Conservation (phyloP, 2,888 invertebrate genomes). For the Unio delphinus region DNA sequence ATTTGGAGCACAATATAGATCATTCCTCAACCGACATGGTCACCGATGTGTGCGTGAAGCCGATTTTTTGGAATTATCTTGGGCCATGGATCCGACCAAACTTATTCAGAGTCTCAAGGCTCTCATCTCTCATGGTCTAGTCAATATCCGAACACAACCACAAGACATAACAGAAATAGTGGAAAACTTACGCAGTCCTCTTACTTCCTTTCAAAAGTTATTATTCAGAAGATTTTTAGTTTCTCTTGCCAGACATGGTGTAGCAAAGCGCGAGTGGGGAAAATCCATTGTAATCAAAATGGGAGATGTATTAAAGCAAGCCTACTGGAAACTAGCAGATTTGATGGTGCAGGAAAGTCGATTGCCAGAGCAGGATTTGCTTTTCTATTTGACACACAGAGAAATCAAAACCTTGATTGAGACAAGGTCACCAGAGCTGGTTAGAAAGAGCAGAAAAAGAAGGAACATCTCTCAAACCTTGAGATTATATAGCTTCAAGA, state of each 20-base stretch:
- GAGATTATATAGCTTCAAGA: neutral
- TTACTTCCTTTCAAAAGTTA: conserved; percentile 1
- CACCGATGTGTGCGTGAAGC: conserved; percentile 77
- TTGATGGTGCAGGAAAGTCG: conserved; percentile 77
- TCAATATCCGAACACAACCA: neutral
- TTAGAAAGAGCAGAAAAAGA: conserved; percentile 78
- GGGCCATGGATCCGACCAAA: conserved; percentile 37
- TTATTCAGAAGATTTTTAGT: conserved; percentile 7
- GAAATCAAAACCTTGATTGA: conserved; percentile 78
- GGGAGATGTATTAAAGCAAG: conserved; percentile 76
- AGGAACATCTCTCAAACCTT: conserved; percentile 74
- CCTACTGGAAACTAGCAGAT: conserved; percentile 75
- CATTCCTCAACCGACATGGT: conserved; percentile 80
- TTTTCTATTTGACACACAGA: conserved; percentile 79
- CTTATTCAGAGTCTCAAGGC: conserved; percentile 69
- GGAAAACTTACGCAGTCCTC: conserved; percentile 1
- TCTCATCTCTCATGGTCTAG: conserved; percentile 67
- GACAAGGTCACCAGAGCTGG: conserved; percentile 74
- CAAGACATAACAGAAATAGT: conserved; percentile 1
- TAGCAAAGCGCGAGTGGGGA: conserved; percentile 78
- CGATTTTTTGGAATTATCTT: conserved; percentile 47
- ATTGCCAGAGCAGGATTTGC: conserved; percentile 77
- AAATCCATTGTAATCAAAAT: conserved; percentile 73
- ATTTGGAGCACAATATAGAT: too few species aligned
- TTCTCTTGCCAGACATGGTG: conserved; percentile 74